phyloP scores from a whole-genome alignment of 2,113 vertebrate genomes.

The Rhodinocichla rosea region DNA sequence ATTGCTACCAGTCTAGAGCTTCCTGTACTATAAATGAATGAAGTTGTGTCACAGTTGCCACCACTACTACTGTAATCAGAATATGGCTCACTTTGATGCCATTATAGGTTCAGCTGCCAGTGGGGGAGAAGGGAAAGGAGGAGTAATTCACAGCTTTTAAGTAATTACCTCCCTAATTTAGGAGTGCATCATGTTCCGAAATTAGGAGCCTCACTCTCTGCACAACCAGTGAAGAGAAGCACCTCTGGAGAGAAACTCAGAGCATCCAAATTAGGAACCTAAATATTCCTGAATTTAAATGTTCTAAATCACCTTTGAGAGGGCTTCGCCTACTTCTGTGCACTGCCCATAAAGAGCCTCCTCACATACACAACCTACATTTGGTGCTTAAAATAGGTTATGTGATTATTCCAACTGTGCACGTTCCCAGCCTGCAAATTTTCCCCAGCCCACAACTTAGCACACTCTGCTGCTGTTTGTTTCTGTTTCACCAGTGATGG shows the following conservation, averaged over 20 bases:
- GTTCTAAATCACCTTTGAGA: background rate
- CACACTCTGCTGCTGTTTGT: background rate
- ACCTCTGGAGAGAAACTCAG: background rate
- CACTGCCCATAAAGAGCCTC: background rate
- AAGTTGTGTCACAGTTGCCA: background rate
- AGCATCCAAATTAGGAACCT: background rate
- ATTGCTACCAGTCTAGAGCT: background rate
- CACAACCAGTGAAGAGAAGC: background rate
- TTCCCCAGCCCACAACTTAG: background rate
- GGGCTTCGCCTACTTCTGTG: background rate
- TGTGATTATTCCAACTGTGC: background rate
- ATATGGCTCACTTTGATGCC: background rate
- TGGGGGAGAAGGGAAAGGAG: background rate
- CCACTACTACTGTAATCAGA: background rate
- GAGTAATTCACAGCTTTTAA: background rate
- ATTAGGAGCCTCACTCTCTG: background rate
- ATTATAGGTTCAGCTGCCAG: background rate
- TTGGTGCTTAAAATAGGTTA: background rate
- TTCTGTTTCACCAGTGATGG: background rate
- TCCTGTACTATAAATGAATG: background rate
- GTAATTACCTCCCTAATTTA: constrained; percentile 6
- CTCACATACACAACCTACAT: background rate
- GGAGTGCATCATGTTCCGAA: background rate
- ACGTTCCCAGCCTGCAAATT: background rate
- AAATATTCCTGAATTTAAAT: constrained; percentile 8